Percentiles rank a stretch among this genome's conserved stretches.
These are phyloP conservation scores for Gastrophysa polygoni DNA, from an alignment of 2,888 invertebrate genomes.

Conservation along the genomic window DNA sequence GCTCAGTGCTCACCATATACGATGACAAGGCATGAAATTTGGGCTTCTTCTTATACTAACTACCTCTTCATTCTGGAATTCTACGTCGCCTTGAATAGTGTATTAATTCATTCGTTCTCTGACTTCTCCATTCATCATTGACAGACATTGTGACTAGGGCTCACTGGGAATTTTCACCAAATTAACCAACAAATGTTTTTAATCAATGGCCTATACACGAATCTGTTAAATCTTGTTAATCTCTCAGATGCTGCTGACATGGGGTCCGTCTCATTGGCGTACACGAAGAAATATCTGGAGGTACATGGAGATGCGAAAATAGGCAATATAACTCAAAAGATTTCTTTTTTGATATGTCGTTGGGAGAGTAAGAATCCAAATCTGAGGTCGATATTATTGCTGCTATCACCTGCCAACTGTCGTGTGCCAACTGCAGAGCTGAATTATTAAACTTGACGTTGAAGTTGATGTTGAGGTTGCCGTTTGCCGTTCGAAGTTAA, in stretches of 20 bases:
- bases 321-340: no score
- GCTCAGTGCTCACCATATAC: not conserved
- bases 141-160: constrained; percentile 45
- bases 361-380: no score
- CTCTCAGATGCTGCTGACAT: constrained; percentile 51
- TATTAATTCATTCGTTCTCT: constrained; percentile 35
- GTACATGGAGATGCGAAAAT: no score
- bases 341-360: no score
- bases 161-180: constrained; percentile 51
- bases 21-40: constrained; percentile 12
- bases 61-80: constrained; percentile 3
- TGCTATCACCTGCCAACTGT: no score
- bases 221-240: constrained; percentile 47
- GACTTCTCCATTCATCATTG: constrained; percentile 49
- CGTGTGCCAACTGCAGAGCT: no score
- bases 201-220: constrained; percentile 53
- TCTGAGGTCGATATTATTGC: no score
- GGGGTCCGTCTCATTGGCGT: constrained; percentile 39
- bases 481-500: no score
- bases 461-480: no score
- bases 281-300: no score
- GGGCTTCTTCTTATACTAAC: constrained; percentile 9
- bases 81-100: constrained; percentile 24
- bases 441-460: no score
- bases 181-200: constrained; percentile 56